Conservation (phyloP, 2,113 vertebrate genomes). For the Glareola pratincola region DNA sequence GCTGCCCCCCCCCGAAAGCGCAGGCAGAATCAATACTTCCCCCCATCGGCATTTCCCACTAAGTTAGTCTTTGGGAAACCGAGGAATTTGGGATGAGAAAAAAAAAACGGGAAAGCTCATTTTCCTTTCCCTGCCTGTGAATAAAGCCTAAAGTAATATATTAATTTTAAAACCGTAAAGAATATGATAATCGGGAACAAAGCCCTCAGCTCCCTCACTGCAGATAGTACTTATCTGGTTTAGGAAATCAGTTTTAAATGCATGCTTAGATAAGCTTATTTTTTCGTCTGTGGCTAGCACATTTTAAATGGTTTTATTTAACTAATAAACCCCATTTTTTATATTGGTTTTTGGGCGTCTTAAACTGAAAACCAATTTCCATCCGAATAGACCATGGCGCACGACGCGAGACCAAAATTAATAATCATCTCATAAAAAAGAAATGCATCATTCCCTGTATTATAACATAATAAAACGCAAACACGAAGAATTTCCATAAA, state of each 20-base stretch:
- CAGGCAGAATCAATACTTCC: background rate
- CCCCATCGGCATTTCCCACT: background rate
- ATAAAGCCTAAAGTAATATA: background rate
- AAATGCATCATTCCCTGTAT: background rate
- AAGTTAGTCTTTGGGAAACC: background rate
- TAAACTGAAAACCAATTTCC: constrained; percentile 24
- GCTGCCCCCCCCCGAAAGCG: accelerated
- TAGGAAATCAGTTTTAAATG: constrained; percentile 17
- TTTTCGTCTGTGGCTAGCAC: background rate
- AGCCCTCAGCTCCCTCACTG: background rate
- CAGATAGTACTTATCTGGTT: background rate
- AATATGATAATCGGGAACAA: background rate
- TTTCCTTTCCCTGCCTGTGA: background rate
- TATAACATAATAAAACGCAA: background rate
- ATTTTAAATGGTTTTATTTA: constrained; percentile 11
- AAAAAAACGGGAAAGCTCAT: background rate
- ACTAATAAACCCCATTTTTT: background rate
- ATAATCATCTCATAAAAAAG: constrained; percentile 13
- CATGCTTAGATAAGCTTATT: background rate
- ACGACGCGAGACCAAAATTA: background rate
- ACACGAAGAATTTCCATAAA: background rate
- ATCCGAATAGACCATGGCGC: background rate
- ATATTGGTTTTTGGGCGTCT: background rate
- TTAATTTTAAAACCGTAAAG: background rate
- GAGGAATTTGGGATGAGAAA: background rate